Conservation (phyloP, 2,888 invertebrate species). For the Melieria picta region DNA sequence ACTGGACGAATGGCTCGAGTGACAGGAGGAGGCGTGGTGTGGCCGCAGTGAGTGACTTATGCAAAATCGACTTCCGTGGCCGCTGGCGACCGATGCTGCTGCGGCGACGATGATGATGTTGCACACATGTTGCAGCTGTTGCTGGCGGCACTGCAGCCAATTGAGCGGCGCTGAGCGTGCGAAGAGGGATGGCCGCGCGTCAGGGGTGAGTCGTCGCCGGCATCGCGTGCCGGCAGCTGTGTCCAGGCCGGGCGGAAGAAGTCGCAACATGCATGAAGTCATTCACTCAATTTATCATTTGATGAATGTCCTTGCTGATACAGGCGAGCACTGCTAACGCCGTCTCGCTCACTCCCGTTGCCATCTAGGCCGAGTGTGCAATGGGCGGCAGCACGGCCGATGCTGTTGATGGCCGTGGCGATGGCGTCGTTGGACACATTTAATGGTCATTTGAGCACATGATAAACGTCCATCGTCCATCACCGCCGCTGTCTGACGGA, state of each 20-base stretch:
- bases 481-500: conserved; percentile 36
- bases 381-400: conserved; percentile 13
- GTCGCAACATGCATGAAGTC: conserved; percentile 62
- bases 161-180: conserved; percentile 14
- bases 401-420: conserved; percentile 39
- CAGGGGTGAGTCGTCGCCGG: neutral
- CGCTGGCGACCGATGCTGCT: conserved; percentile 23
- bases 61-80: conserved; percentile 42
- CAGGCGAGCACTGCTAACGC: neutral
- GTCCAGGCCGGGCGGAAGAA: conserved; percentile 49
- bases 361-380: conserved; percentile 6
- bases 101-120: conserved; percentile 32
- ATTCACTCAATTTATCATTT: conserved; percentile 66
- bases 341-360: neutral
- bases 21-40: conserved; percentile 26
- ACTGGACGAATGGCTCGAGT: too few species aligned
- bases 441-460: conserved; percentile 66
- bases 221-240: neutral
- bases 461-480: conserved; percentile 57
- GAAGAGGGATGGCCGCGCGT: neutral
- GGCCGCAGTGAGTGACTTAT: conserved; percentile 38
- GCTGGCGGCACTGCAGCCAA: conserved; percentile 48
- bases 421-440: conserved; percentile 59
- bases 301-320: conserved; percentile 62
- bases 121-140: conserved; percentile 44